Evolutionary conservation across 1,140 invertebrate species (phyloP).

Genomic region (Akabosia matsudoensis): DNA sequence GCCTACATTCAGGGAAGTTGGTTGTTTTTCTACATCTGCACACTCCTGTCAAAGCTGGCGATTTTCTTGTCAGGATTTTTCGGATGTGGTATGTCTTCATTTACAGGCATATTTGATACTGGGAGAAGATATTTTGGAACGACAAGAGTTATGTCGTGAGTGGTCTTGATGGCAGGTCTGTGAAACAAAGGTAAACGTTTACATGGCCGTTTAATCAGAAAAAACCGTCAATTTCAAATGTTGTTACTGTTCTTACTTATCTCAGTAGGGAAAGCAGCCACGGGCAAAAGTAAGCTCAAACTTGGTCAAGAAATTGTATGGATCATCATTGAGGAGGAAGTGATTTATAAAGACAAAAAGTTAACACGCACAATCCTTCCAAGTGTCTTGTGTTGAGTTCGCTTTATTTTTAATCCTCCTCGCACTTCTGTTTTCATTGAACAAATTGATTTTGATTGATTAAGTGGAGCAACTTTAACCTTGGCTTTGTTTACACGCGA

Average conservation of each 20-base stretch:
- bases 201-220: background rate
- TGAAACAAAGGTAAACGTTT: background rate
- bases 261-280: background rate
- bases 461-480: too few species aligned
- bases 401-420: too few species aligned
- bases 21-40: too few species aligned
- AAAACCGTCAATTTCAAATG: background rate
- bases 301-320: background rate
- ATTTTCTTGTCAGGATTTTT: constrained; percentile 2
- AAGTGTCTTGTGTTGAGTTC: background rate
- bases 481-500: too few species aligned
- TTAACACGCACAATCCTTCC: background rate
- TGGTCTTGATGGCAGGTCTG: background rate
- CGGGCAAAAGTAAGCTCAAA: constrained; percentile 8
- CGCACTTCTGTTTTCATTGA: too few species aligned
- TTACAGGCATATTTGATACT: constrained; percentile 8
- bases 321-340: background rate
- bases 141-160: constrained; percentile 11
- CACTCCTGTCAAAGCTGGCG: constrained; percentile 45
- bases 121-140: background rate
- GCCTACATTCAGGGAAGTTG: background rate
- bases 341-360: too few species aligned
- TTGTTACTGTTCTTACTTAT: background rate
- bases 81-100: background rate
- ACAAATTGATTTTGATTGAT: too few species aligned